Evolutionary conservation across 2,888 invertebrate species (phyloP).

Genomic region (Drosophila borealis): DNA sequence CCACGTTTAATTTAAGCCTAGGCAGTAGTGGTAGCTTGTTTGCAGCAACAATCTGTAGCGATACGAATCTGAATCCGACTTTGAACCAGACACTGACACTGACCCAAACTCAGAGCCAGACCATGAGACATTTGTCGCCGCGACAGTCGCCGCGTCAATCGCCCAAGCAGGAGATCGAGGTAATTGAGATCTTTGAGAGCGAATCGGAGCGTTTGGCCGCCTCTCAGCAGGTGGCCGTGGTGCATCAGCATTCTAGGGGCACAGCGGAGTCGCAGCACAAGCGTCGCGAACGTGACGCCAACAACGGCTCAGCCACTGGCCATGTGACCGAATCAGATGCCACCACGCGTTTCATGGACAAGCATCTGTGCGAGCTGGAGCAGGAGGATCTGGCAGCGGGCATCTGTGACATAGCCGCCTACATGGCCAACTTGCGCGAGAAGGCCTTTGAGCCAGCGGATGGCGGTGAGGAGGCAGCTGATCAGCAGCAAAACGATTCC

Average conservation of each 20-base stretch:
- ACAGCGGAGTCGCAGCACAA: constrained; percentile 33
- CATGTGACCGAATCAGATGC: constrained; percentile 57
- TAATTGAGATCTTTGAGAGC: constrained; percentile 84
- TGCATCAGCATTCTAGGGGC: constrained; percentile 73
- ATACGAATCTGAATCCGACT: constrained; percentile 2
- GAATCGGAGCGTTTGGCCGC: constrained; percentile 81
- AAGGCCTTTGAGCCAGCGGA: constrained; percentile 83
- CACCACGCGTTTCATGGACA: constrained; percentile 83
- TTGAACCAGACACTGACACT: constrained; percentile 14
- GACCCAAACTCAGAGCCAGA: constrained; percentile 22
- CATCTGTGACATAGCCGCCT: constrained; percentile 84
- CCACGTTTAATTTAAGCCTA: constrained; percentile 83
- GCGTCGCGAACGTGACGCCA: constrained; percentile 52
- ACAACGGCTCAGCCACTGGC: constrained; percentile 50
- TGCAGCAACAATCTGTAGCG: constrained; percentile 57
- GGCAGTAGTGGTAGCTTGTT: constrained; percentile 83
- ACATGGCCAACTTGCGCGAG: constrained; percentile 85
- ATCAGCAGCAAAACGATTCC: constrained; percentile 84
- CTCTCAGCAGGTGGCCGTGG: constrained; percentile 82
- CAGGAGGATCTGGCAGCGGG: constrained; percentile 83
- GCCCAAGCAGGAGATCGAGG: constrained; percentile 84
- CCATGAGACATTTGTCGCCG: constrained; percentile 70
- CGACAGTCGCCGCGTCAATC: constrained; percentile 83
- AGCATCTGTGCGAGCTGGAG: constrained; percentile 84
- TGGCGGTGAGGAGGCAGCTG: constrained; percentile 65